These are phyloP conservation scores for Phaonia tiefii DNA, from an alignment of 2,888 invertebrate genomes.

Conservation along the genomic window DNA sequence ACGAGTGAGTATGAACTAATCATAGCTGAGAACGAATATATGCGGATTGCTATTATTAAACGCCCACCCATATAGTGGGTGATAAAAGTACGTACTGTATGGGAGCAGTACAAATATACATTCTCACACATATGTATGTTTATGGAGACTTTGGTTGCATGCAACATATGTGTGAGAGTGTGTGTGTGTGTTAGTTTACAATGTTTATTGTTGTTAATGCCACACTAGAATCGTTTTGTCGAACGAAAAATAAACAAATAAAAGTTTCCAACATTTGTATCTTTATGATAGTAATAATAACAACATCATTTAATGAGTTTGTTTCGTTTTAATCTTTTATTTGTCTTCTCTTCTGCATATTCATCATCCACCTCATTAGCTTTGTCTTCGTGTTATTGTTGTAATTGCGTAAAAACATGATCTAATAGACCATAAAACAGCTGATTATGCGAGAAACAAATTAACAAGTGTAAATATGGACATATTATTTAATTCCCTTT, in stretches of 20 bases:
- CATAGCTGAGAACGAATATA: constrained; percentile 2
- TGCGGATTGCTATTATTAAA: constrained; percentile 47
- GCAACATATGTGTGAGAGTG: background rate
- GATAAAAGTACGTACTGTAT: constrained; percentile 43
- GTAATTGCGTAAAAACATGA: constrained; percentile 63
- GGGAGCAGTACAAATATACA: background rate
- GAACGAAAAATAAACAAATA: constrained; percentile 64
- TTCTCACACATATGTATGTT: no score
- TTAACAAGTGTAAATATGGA: no score
- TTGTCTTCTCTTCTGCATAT: background rate
- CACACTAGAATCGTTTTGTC: constrained; percentile 60
- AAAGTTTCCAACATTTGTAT: constrained; percentile 54
- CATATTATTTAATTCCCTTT: no score
- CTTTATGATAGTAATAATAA: constrained; percentile 33
- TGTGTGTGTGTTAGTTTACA: constrained; percentile 14
- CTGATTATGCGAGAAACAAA: no score
- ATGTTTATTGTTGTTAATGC: constrained; percentile 49
- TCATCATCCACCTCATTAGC: constrained; percentile 52
- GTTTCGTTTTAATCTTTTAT: constrained; percentile 29
- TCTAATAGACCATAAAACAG: constrained; percentile 64
- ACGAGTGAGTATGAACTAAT: constrained; percentile 44
- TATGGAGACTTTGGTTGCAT: background rate
- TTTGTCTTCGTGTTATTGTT: constrained; percentile 60
- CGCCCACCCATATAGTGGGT: constrained; percentile 65
- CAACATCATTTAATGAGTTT: constrained; percentile 37